These are phyloP conservation scores for Lasius platythorax DNA, from an alignment of 2,888 invertebrate genomes.

Conservation along the genomic window DNA sequence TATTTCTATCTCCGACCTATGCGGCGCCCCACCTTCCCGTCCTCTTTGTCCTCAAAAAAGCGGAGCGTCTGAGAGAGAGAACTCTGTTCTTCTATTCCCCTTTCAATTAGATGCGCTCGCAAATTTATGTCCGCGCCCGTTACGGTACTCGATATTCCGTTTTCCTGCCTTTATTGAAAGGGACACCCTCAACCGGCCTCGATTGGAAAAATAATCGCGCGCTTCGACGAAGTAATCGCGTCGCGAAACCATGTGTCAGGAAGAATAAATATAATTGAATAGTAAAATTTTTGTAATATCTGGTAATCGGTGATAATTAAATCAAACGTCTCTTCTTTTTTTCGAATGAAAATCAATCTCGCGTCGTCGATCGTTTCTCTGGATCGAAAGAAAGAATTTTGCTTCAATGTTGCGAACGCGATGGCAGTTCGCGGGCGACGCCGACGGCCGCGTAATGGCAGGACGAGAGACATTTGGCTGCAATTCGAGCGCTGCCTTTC, in stretches of 20 bases:
- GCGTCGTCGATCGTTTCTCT: background rate
- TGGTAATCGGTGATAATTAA: background rate
- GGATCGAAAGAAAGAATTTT: conserved; percentile 14
- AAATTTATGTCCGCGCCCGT: conserved; percentile 84
- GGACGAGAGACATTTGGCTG: conserved; percentile 60
- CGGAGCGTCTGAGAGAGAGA: conserved; percentile 37
- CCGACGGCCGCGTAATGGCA: conserved; percentile 40
- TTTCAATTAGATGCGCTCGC: conserved; percentile 85
- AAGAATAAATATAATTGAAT: background rate
- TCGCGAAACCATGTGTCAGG: background rate
- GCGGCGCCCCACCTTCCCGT: conserved; percentile 18
- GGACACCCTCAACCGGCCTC: conserved; percentile 63
- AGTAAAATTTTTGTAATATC: background rate
- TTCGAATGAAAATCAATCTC: background rate
- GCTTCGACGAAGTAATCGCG: background rate
- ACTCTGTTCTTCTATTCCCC: conserved; percentile 77
- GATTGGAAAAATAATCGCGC: conserved; percentile 45
- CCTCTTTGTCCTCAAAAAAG: conserved; percentile 62
- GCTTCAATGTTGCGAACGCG: background rate
- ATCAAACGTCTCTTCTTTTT: background rate
- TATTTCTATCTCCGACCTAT: conserved; percentile 30
- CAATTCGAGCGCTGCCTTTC: conserved; percentile 69
- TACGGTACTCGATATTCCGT: conserved; percentile 80
- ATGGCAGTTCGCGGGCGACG: conserved; percentile 18
- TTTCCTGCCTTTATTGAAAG: conserved; percentile 78